Evolutionary conservation across 2,888 invertebrate genomes (phyloP).

Genomic region (Pheosia gnoma): DNA sequence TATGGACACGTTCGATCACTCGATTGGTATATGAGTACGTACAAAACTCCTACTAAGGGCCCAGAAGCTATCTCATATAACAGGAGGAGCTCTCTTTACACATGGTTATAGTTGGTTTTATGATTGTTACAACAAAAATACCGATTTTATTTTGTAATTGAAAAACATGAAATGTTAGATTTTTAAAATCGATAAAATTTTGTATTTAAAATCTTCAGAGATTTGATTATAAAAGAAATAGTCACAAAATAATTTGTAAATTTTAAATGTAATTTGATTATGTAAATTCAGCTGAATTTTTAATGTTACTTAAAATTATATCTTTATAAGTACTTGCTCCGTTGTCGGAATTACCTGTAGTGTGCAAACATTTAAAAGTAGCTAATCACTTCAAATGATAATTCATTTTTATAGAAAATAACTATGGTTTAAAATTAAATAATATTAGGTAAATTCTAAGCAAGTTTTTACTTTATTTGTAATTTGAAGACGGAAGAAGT

Average conservation of each 20-base stretch:
- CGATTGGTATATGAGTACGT: too few relatives aligned
- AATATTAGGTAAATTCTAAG: slow-evolving; percentile 44
- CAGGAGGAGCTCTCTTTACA: too few relatives aligned
- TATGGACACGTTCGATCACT: too few relatives aligned
- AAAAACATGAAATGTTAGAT: slow-evolving; percentile 15
- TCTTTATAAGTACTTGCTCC: slow-evolving; percentile 8
- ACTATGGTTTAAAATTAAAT: slow-evolving; percentile 36
- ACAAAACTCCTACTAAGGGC: too few relatives aligned
- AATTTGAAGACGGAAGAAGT: slow-evolving; percentile 16
- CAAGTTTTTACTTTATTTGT: slow-evolving; percentile 39
- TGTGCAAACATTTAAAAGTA: slow-evolving; percentile 20
- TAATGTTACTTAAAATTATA: too few relatives aligned
- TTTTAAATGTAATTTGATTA: slow-evolving; percentile 18
- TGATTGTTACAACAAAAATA: slow-evolving; percentile 14
- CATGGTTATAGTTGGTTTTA: slow-evolving; percentile 17
- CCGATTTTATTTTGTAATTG: slow-evolving; percentile 10
- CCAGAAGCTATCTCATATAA: too few relatives aligned
- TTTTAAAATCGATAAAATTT: slow-evolving; percentile 9
- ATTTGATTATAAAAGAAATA: neutral
- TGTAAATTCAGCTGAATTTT: slow-evolving; percentile 21
- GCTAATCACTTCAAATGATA: slow-evolving; percentile 22
- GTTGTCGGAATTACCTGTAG: slow-evolving; percentile 32
- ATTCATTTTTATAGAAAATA: slow-evolving; percentile 30
- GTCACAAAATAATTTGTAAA: slow-evolving; percentile 7
- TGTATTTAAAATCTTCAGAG: neutral